Evolutionary conservation across 2,113 vertebrate species (phyloP).

Genomic region (Leucosticte australis): DNA sequence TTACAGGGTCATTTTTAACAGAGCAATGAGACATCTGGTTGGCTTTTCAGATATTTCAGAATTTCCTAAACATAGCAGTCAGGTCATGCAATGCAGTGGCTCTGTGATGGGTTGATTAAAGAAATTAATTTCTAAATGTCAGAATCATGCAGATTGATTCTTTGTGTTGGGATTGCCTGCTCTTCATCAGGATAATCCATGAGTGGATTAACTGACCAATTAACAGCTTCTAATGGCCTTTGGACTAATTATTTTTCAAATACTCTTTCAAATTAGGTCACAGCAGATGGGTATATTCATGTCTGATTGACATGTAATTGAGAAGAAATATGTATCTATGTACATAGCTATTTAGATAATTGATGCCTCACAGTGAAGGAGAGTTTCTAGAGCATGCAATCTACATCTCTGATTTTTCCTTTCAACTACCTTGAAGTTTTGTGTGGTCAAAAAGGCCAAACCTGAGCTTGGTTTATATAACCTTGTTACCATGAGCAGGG

Average conservation of each 20-base stretch:
- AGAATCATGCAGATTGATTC: background rate
- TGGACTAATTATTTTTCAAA: conserved; percentile 37
- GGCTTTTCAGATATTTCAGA: background rate
- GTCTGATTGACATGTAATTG: background rate
- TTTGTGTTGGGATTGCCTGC: background rate
- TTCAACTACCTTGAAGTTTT: background rate
- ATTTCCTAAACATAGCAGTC: background rate
- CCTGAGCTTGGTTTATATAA: background rate
- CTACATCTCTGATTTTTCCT: background rate
- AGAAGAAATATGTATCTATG: background rate
- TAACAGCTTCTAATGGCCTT: conserved; percentile 1
- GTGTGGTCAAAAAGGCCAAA: background rate
- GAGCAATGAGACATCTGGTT: background rate
- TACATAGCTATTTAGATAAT: background rate
- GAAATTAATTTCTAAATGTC: background rate
- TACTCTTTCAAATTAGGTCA: conserved; percentile 1
- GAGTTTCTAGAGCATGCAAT: background rate
- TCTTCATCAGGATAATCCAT: conserved; percentile 8
- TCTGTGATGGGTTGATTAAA: background rate
- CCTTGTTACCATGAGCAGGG: background rate
- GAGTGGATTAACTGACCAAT: conserved; percentile 31
- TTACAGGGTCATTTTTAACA: background rate
- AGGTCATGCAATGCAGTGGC: background rate
- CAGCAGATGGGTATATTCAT: background rate
- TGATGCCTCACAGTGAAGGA: background rate